These are phyloP conservation scores for Sardinella longiceps DNA, from an alignment of 2,797 vertebrate genomes.

Conservation along the genomic window DNA sequence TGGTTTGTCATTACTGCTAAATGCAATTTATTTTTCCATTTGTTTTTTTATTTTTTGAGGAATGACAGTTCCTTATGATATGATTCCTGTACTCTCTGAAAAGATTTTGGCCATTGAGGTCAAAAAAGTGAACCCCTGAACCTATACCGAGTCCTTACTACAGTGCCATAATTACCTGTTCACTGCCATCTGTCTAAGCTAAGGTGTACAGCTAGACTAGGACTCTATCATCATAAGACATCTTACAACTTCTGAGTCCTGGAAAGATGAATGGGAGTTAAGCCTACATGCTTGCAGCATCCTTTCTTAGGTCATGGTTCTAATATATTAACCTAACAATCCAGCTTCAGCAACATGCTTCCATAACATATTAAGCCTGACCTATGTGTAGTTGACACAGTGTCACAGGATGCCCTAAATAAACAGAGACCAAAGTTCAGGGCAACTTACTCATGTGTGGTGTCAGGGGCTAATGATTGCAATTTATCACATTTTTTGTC, in stretches of 20 bases:
- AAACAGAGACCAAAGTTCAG: not conserved
- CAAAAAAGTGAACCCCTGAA: not conserved
- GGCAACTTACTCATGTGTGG: not conserved
- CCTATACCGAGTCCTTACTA: not conserved
- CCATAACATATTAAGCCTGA: not conserved
- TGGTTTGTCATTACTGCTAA: not conserved
- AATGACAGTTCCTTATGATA: not conserved
- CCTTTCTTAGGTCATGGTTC: not conserved
- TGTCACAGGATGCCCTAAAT: not conserved
- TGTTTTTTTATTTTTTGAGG: not conserved
- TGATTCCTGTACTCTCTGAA: not conserved
- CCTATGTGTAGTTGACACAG: not conserved
- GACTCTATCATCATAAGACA: slow-evolving; percentile 11
- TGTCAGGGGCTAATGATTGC: slow-evolving; percentile 10
- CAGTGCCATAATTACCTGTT: not conserved
- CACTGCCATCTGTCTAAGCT: not conserved
- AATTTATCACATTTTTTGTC: not conserved
- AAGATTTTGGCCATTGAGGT: not conserved
- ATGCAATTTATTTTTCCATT: not conserved
- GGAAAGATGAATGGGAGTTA: not conserved
- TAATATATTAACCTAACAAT: not conserved
- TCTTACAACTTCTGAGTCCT: not conserved
- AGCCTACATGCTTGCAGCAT: not conserved
- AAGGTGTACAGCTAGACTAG: not conserved
- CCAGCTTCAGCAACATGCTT: not conserved